Conservation (phyloP, 2,113 vertebrate genomes). For the Amblyornis subalaris region DNA sequence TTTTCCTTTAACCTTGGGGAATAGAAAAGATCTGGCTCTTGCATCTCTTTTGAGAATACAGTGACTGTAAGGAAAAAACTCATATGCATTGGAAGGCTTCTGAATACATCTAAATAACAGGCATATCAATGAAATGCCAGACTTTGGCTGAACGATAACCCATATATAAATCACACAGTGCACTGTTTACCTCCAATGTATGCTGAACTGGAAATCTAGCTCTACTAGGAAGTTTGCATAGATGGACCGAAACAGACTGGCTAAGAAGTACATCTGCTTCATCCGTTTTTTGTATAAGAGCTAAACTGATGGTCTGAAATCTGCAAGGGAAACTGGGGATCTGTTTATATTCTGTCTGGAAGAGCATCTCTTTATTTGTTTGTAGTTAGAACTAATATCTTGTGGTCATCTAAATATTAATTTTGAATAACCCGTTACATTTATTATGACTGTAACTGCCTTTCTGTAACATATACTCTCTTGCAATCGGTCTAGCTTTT, state of each 20-base stretch:
- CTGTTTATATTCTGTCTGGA: background rate
- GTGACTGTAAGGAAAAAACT: slow-evolving; percentile 41
- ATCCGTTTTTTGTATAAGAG: background rate
- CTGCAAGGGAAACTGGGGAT: background rate
- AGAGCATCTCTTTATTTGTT: background rate
- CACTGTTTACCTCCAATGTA: background rate
- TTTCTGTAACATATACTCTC: background rate
- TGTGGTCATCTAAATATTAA: background rate
- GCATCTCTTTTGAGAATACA: slow-evolving; percentile 60
- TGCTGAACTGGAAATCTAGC: background rate
- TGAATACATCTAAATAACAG: slow-evolving; percentile 73
- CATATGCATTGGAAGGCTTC: slow-evolving; percentile 47
- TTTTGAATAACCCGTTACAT: background rate
- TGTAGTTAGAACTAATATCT: background rate
- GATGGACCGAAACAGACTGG: background rate
- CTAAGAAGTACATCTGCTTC: slow-evolving; percentile 1
- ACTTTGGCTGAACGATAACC: background rate
- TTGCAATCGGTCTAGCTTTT: background rate
- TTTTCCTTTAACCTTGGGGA: slow-evolving; percentile 75
- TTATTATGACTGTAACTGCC: background rate
- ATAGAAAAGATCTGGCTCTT: slow-evolving; percentile 63
- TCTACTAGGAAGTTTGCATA: slow-evolving; percentile 28
- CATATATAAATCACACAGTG: slow-evolving; percentile 60
- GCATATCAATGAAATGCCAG: slow-evolving; percentile 55
- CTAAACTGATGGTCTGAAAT: background rate